A percentile compares a stretch with the other conserved stretches of the same genome.
phyloP scores from a whole-genome alignment of 2,888 invertebrate genomes.

The Pachymerium ferrugineum region DNA sequence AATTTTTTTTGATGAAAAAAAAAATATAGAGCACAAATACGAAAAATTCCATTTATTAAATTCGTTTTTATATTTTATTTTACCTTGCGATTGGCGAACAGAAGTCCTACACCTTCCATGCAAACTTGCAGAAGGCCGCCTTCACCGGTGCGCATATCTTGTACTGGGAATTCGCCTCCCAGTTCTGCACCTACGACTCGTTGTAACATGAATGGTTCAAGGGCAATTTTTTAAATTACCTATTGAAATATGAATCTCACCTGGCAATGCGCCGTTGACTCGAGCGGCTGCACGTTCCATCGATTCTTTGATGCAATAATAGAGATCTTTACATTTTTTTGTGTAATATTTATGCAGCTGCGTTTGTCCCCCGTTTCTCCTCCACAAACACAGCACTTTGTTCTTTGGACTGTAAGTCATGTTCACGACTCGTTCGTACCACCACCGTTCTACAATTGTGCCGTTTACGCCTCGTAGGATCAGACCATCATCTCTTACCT shows the following conservation, averaged over 20 bases:
- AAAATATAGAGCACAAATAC: too few species aligned
- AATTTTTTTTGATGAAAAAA: too few species aligned
- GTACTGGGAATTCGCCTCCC: constrained; percentile 93
- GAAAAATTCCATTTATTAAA: background rate
- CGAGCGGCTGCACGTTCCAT: constrained; percentile 80
- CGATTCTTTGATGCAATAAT: constrained; percentile 96
- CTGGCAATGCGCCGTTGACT: constrained; percentile 54
- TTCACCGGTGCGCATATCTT: constrained; percentile 94
- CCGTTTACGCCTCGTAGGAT: constrained; percentile 54
- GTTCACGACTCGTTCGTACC: constrained; percentile 97
- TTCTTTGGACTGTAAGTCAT: constrained; percentile 99
- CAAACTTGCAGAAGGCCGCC: constrained; percentile 94
- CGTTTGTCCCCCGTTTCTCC: constrained; percentile 87
- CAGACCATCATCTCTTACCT: constrained; percentile 86
- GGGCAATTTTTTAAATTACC: constrained; percentile 31
- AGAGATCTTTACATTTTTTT: constrained; percentile 97
- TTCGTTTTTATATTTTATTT: constrained; percentile 41
- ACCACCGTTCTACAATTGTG: constrained; percentile 69
- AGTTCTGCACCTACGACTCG: constrained; percentile 44
- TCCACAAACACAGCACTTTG: constrained; percentile 93
- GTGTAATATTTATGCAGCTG: constrained; percentile 98
- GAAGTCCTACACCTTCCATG: constrained; percentile 98
- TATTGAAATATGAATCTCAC: constrained; percentile 40
- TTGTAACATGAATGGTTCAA: constrained; percentile 7
- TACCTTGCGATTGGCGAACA: constrained; percentile 99